Base-by-base conservation (phyloP, 2,113 vertebrate species). In the Potamarius usumacintae region DNA sequence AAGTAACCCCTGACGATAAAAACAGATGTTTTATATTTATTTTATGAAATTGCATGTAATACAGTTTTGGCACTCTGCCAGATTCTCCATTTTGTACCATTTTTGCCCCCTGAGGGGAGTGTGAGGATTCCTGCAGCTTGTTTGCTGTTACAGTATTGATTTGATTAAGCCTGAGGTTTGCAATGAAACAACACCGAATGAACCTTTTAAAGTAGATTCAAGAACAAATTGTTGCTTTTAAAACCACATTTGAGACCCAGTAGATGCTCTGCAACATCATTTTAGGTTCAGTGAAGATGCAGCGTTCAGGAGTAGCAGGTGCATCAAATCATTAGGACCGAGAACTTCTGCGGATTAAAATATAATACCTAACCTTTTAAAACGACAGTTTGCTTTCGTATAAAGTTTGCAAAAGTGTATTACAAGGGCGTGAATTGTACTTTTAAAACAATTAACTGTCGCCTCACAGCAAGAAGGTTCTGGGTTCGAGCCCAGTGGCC, bases 1-100 rank as follows among this genome's bases (percentile, higher is more conserved):
- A 25, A 62, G 5, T 5, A 82, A 14, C 10, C 10, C 3, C 1
- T 12, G 78, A 30, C 7, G 7, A 27, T 78, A 18, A 20, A 80
- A 50, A 55, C 5, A 27, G 1, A 17, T 27, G 14, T 55, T 79
- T 79, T 3, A 20, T 11, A 34, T 34, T 80, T 7, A 52, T 79
- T 27, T 55, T 2, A 27, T 55, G 25, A 80, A 58, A 34, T 8
- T 20, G 17, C 18, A 58, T 58, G 10, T 18, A 58, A 18, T 58
- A 1, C 82, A 72, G 84, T 86, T 87, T 96, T 81, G 94, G 95
- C 93, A n/a, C n/a, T 67, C 72, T 83, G 93, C 95, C 95, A 95
- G 85, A 77, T 85, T 94, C 94, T 94, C 95, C 95, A 96, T 95
- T 95, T 96, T 96, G 95, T 94, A 91, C 67, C 82, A 92, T 87